Base-by-base conservation (phyloP, 2,888 invertebrate species). In the Cephus spinipes region DNA sequence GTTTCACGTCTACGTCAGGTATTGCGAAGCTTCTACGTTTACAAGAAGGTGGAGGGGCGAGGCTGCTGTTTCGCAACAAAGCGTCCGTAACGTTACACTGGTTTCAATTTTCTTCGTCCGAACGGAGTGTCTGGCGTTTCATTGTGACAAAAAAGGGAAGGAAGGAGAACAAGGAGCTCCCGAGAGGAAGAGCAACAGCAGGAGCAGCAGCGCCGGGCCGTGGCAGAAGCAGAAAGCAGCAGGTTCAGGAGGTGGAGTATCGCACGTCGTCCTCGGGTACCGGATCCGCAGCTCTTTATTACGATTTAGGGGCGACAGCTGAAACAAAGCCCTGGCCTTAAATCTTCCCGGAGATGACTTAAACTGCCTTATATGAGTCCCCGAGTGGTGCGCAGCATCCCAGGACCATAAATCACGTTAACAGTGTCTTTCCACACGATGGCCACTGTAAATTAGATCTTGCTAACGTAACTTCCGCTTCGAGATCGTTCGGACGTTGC, bases 241-340 rank as follows among this genome's bases (percentile, higher is more conserved):
- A 55, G 55, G 55, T 55, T 6, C 71, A 12, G 71, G 33, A 71
- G 15, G 33, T 33, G 71, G 71, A 32, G 33, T 71, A 71, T 71
- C 71, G 71, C 33, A 71, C 31, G 71, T 71, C 32, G 71, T 73
- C 55, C 73, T 71, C 34, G 73, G 69, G 69, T 76, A 35, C 75
- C 33, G 76, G 71, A 79, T 36, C 68, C 36, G 75, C 32, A 74
- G 74, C 77, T 76, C 75, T 80, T 80, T 69, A 79, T 77, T 74
- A 83, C 82, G 80, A 81, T 81, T 81, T 82, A 80, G 80, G 79
- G 78, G 76, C 79, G 80, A 84, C 82, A 81, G 82, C 84, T 84
- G 82, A 82, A 80, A 81, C 83, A 81, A 81, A 81, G 81, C 78
- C 83, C 76, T 68, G 77, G 74, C 68, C 75, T 79, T 81, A 81